Conservation (phyloP, 2,113 vertebrate species). For the Gallinago media region DNA sequence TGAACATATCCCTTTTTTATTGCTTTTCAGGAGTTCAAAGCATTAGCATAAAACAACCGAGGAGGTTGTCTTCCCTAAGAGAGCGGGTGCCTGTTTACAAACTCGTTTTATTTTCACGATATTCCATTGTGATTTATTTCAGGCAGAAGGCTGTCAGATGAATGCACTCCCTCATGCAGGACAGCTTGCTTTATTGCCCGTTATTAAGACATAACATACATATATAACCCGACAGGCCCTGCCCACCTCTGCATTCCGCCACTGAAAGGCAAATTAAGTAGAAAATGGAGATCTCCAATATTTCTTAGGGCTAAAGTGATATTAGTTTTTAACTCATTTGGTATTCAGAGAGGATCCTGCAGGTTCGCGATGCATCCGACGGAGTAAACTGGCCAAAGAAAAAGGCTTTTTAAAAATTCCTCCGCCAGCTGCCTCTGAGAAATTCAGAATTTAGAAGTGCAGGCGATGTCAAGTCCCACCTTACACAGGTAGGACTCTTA, state of each 20-base stretch:
- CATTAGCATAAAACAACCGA: constrained; percentile 9
- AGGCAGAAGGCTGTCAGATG: constrained; percentile 38
- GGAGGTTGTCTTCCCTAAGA: constrained; percentile 28
- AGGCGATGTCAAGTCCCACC: rapidly evolving
- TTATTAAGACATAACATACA: constrained; percentile 62
- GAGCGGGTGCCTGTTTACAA: constrained; percentile 31
- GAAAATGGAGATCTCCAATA: constrained; percentile 53
- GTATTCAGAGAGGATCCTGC: constrained; percentile 17
- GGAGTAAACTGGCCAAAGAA: background rate
- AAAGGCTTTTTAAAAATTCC: background rate
- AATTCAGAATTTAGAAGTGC: background rate
- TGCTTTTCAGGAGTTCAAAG: constrained; percentile 9
- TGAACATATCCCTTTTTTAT: background rate
- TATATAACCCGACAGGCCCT: constrained; percentile 51
- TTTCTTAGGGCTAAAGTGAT: constrained; percentile 39
- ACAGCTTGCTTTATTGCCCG: constrained; percentile 55
- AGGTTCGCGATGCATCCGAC: background rate
- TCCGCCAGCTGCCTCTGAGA: background rate
- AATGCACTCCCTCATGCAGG: constrained; percentile 26
- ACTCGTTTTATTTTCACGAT: constrained; percentile 18
- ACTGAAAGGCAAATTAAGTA: constrained; percentile 52
- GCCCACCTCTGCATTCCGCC: constrained; percentile 48
- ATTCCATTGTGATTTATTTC: constrained; percentile 47
- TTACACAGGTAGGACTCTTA: background rate
- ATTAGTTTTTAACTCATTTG: constrained; percentile 10